phyloP scores from a whole-genome alignment of 2,888 invertebrate genomes.

The Blomia tropicalis region DNA sequence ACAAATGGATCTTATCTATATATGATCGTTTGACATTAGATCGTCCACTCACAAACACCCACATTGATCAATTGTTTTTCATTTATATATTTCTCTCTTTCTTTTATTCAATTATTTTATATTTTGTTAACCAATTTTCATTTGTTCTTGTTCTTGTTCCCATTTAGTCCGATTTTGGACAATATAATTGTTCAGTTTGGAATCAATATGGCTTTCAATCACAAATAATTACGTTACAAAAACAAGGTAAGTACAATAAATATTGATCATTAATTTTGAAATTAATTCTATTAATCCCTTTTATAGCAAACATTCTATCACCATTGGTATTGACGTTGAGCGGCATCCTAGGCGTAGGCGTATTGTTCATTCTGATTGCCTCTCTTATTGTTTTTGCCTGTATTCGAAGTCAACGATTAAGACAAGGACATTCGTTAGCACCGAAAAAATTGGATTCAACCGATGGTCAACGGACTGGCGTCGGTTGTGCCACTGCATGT shows the following conservation, averaged over 20 bases:
- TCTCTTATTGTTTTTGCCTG: constrained; percentile 3
- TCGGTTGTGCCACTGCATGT: neutral
- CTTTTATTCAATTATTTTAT: neutral
- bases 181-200: constrained; percentile 79
- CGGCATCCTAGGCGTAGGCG: neutral
- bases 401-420: neutral
- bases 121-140: neutral
- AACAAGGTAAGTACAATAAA: constrained; percentile 55
- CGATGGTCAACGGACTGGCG: neutral
- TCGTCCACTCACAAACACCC: too few relatives aligned
- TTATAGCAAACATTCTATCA: constrained; percentile 5
- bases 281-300: neutral
- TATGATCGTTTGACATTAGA: too few relatives aligned
- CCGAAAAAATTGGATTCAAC: constrained; percentile 1
- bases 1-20: too few relatives aligned
- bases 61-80: too few relatives aligned
- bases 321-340: constrained; percentile 4
- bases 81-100: too few relatives aligned
- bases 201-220: constrained; percentile 76
- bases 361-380: neutral
- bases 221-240: constrained; percentile 60
- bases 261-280: neutral
- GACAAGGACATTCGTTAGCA: neutral
- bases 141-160: neutral
- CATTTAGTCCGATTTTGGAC: constrained; percentile 58